Conservation (phyloP, 2,888 invertebrate genomes). For the Tenodera sinensis region DNA sequence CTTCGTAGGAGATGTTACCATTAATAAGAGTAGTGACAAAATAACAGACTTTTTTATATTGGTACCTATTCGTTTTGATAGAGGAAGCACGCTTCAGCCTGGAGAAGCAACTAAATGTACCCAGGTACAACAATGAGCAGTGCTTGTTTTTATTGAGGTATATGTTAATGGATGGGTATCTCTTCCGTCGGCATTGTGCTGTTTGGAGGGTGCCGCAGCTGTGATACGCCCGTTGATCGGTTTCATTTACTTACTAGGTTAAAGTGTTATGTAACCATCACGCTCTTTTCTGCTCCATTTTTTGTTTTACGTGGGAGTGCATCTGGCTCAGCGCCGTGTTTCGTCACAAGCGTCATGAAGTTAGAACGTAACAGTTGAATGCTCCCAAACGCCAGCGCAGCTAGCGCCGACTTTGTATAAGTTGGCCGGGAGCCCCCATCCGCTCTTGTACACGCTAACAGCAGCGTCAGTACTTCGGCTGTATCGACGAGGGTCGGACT, state of each 20-base stretch:
- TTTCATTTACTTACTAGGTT: neutral
- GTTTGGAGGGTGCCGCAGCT: too few relatives aligned
- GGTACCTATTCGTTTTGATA: too few relatives aligned
- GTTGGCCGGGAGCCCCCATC: neutral
- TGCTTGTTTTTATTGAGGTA: too few relatives aligned
- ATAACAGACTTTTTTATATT: too few relatives aligned
- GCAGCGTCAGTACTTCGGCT: conserved; percentile 3
- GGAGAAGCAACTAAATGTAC: too few relatives aligned
- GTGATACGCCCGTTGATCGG: neutral
- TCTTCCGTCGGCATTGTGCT: too few relatives aligned
- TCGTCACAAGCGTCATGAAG: too few relatives aligned
- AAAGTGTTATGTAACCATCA: neutral
- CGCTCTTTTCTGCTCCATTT: neutral
- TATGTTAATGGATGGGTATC: too few relatives aligned
- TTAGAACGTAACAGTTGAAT: neutral
- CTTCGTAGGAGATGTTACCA: too few relatives aligned
- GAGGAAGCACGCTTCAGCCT: too few relatives aligned
- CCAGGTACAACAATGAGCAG: too few relatives aligned
- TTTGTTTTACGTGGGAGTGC: neutral
- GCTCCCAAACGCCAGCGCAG: neutral
- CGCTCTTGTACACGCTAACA: neutral
- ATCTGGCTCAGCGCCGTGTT: neutral
- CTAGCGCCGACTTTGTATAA: neutral
- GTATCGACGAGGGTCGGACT: conserved; percentile 9
- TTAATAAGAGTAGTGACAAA: too few relatives aligned